Base-by-base conservation (phyloP, 2,888 invertebrate species). In the Catotricha subobsoleta region DNA sequence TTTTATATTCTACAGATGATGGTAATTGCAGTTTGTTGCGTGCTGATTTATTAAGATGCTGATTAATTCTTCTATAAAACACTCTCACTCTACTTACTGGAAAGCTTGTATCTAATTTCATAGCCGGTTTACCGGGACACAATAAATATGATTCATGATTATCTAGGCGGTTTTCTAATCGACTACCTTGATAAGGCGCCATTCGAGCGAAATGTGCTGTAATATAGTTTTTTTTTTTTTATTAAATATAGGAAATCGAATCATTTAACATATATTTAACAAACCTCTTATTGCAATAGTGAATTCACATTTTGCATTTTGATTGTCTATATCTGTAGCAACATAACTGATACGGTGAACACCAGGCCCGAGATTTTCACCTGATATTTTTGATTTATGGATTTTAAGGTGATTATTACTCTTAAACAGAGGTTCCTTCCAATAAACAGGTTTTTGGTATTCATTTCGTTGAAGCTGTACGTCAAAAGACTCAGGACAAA, bases 351-450 rank as follows among this genome's bases (percentile, higher is more conserved):
- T 65, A 41, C 69, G 67, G 54, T 77, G 75, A 29, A 67, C 55
- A 6, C 78, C 78, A 18, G 63, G 55, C 8, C 67, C 64, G 50
- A 78, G 67, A 44, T 64, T 53, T 43, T 70, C 67, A 37, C 76
- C 76, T n/a, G 76, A 71, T 47, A 68, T 65, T 57, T 69, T 67
- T 7, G 74, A 72, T 52, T 73, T 74, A 52, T 69, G 72, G 34
- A 72, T 59, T 42, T 66, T 65, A 19, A 75, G 58, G 39, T 61
- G 66, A 29, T 69, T 67, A 50, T 72, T 71, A 54, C 72, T 71
- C 20, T 60, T 61, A 50, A 78, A 77, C 31, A 62, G 57, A 2
- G 79, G 77, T 49, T 78, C 77, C 31, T 67, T 66, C 78, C 78
- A 79, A 47, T 65, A 64, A 34, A 77, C 66, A 31, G 67, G 62